Evolutionary conservation across 1,140 invertebrate species (phyloP).

Genomic region (Parasteatoda tepidariorum): DNA sequence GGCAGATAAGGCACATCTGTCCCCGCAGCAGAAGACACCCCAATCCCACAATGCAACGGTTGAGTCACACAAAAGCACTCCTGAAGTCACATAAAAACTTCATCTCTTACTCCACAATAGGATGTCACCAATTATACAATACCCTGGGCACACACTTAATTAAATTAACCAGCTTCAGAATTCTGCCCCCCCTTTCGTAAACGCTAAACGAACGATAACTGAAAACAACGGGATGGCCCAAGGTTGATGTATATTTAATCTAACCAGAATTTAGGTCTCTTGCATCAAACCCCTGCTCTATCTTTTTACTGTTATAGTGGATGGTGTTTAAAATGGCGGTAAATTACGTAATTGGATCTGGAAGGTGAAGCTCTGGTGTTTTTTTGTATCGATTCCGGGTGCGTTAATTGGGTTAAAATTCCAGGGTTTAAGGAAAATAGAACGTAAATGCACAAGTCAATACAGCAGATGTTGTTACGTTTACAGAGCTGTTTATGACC

Average conservation of each 20-base stretch:
- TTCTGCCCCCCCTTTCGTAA: not conserved
- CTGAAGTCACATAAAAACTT: constrained; percentile 39
- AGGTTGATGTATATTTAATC: no score
- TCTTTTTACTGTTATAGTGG: not conserved
- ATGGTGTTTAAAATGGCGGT: constrained; percentile 24
- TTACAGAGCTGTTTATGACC: no score
- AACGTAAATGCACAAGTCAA: no score
- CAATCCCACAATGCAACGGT: not conserved
- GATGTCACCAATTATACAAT: constrained; percentile 38
- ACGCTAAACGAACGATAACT: no score
- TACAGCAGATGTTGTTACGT: no score
- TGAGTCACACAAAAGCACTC: constrained; percentile 48
- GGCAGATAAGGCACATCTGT: constrained; percentile 10
- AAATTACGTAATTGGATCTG: constrained; percentile 6
- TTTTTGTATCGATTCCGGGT: not conserved
- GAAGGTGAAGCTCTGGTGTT: not conserved
- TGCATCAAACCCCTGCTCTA: no score
- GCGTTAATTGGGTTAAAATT: no score
- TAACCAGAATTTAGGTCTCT: no score
- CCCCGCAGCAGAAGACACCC: not conserved
- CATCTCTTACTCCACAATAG: constrained; percentile 17
- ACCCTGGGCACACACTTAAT: constrained; percentile 17
- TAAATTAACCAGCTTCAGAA: not conserved
- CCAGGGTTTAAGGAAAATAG: no score
- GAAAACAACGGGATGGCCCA: no score